Evolutionary conservation across 2,797 vertebrate genomes (phyloP), one percentile per base, ranked within the genome.

Genomic region (Coluber constrictor): DNA sequence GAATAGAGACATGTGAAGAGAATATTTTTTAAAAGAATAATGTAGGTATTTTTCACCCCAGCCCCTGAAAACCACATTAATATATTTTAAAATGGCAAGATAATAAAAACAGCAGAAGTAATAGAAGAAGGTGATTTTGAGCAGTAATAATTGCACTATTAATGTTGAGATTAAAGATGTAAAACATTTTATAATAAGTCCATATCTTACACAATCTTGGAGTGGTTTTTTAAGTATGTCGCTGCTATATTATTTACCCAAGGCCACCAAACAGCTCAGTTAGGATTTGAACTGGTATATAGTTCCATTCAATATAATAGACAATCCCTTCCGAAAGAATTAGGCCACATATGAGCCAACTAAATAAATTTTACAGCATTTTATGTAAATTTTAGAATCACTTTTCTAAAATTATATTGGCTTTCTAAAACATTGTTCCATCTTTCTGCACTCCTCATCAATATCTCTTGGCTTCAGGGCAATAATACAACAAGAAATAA

Each of bases 31-130:
- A 92, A 66, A 95, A 83, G 13, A 95, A 94, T 93, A 93, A 43
- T 94, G 92, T n/a, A 74, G 93, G 94, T 96, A 92, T 92, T 94
- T 70, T 93, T 79, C 70, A 20, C 70, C 32, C 70, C 15, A 23
- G 32, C 8, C 32, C 8, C 32, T 37, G 86, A 94, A 96, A 96
- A 5, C 7, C 16, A 57, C 55, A 59, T 87, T 27, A 61, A 74
- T 59, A 90, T 86, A 59, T 32, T 90, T 74, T 90, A 54, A 74
- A 90, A 88, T 88, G 43, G 20, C 54, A 61, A 83, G 20, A 86
- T 87, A 87, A 66, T 87, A 56, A 27, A 79, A 47, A 90, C 25
- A 66, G 55, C 11, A 57, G 13, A 29, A 37, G 10, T 51, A 89
- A 74, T n/a, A 79, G 70, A n/a, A 13, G 2, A 23, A 79, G 43